phyloP scores from a whole-genome alignment of 2,888 invertebrate species.

The Altica lythri region DNA sequence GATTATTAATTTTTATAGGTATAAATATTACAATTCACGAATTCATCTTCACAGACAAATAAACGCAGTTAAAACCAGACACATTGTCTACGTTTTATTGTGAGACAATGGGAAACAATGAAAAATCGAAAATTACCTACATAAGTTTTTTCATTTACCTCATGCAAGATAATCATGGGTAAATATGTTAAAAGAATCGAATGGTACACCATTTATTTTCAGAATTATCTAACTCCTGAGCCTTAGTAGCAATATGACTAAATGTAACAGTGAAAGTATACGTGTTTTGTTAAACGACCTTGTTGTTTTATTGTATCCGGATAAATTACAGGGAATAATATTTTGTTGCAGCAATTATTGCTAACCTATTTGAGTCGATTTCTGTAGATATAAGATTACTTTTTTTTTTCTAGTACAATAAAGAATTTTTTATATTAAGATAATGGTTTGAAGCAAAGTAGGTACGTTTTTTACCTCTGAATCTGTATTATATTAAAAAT shows the following conservation, averaged over 20 bases:
- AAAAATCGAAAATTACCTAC: slow-evolving; percentile 22
- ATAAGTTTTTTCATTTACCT: slow-evolving; percentile 17
- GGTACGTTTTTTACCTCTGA: too few species aligned
- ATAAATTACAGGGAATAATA: slow-evolving; percentile 21
- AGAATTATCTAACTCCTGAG: slow-evolving; percentile 34
- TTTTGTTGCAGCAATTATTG: slow-evolving; percentile 22
- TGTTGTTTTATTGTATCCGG: slow-evolving; percentile 24
- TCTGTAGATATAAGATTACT: too few species aligned
- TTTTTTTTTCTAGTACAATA: too few species aligned
- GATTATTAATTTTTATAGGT: too few species aligned
- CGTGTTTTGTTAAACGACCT: slow-evolving; percentile 21
- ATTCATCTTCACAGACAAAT: too few species aligned
- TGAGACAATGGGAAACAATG: slow-evolving; percentile 10
- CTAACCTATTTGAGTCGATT: slow-evolving; percentile 11
- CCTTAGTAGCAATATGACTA: slow-evolving; percentile 26
- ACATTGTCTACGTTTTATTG: too few species aligned
- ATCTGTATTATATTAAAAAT: too few species aligned
- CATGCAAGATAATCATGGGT: slow-evolving; percentile 20
- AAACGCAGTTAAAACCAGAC: too few species aligned
- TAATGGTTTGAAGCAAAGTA: too few species aligned
- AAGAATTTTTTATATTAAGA: too few species aligned
- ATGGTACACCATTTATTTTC: slow-evolving; percentile 18
- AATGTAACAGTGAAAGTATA: slow-evolving; percentile 44
- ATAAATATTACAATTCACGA: too few species aligned
- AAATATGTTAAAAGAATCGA: slow-evolving; percentile 11